phyloP scores from a whole-genome alignment of 1,140 invertebrate species.

The Drosophila chauvacae region DNA sequence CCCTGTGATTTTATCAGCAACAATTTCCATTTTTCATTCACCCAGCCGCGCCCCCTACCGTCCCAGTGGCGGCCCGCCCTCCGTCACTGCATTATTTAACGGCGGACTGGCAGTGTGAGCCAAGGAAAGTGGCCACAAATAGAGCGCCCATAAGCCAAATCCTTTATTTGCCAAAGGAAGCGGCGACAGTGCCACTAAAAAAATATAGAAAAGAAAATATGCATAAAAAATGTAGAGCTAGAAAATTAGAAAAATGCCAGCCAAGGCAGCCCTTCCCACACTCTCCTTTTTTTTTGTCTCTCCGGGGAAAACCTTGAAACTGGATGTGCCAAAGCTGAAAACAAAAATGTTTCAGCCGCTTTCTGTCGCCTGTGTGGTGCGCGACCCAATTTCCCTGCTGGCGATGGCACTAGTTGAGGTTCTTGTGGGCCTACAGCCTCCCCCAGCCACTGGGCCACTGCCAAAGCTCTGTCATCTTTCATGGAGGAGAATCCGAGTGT shows the following conservation, averaged over 20 bases:
- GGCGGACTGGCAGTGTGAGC: slow-evolving; percentile 49
- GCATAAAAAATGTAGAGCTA: slow-evolving; percentile 59
- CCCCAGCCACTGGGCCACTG: slow-evolving; percentile 43
- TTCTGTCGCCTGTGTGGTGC: slow-evolving; percentile 39
- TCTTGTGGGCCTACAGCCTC: slow-evolving; percentile 18
- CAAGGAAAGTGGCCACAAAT: slow-evolving; percentile 73
- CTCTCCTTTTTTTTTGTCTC: slow-evolving; percentile 17
- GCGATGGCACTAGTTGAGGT: slow-evolving; percentile 11
- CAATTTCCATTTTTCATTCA: slow-evolving; percentile 79
- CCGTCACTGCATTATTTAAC: slow-evolving; percentile 58
- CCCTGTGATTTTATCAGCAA: slow-evolving; percentile 77
- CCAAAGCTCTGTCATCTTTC: slow-evolving; percentile 41
- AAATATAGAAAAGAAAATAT: slow-evolving; percentile 34
- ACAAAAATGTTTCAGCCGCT: slow-evolving; percentile 51
- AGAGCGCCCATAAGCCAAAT: slow-evolving; percentile 69
- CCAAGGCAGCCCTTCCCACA: slow-evolving; percentile 18
- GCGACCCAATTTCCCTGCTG: slow-evolving; percentile 45
- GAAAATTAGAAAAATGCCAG: slow-evolving; percentile 64
- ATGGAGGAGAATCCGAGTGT: slow-evolving; percentile 16
- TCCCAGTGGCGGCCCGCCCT: neutral
- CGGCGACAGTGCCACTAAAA: slow-evolving; percentile 27
- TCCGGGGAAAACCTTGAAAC: slow-evolving; percentile 58
- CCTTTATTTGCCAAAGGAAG: slow-evolving; percentile 65
- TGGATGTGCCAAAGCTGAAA: slow-evolving; percentile 40
- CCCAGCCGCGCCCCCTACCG: neutral